phyloP scores from a whole-genome alignment of 2,888 invertebrate species.

The Ormyrus rosae region DNA sequence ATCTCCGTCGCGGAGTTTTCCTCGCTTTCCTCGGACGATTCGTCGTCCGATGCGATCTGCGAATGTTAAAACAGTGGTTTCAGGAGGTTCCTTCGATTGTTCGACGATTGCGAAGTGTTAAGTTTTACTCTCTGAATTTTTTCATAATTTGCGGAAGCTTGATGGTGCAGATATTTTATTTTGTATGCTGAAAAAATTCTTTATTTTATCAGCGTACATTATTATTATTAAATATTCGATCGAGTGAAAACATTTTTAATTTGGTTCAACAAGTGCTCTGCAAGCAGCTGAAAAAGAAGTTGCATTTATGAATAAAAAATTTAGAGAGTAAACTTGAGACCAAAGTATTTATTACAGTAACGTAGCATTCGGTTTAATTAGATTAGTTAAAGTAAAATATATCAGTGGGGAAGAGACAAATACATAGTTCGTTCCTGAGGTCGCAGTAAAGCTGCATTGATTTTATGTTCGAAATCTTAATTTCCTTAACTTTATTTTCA shows the following conservation, averaged over 20 bases:
- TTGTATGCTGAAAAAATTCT: background rate
- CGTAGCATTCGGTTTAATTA: slow-evolving; percentile 42
- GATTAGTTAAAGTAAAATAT: slow-evolving; percentile 52
- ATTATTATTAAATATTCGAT: slow-evolving; percentile 20
- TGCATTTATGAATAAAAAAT: slow-evolving; percentile 7
- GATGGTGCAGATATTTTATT: background rate
- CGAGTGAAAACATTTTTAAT: background rate
- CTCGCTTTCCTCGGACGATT: slow-evolving; percentile 81
- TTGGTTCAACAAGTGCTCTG: background rate
- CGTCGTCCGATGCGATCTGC: slow-evolving; percentile 81
- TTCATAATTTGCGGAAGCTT: background rate
- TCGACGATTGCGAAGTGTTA: background rate
- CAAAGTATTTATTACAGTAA: slow-evolving; percentile 30
- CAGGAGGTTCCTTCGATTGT: background rate
- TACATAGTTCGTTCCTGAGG: background rate
- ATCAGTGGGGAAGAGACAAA: slow-evolving; percentile 37
- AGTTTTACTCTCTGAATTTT: slow-evolving; percentile 33
- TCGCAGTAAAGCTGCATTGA: background rate
- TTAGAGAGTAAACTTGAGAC: slow-evolving; percentile 27
- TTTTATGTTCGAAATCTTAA: slow-evolving; percentile 1
- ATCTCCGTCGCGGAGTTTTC: slow-evolving; percentile 94
- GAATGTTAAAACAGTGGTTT: slow-evolving; percentile 59
- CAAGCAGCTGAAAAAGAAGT: background rate
- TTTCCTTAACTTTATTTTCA: background rate
- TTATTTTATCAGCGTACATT: background rate